Percentiles rank a stretch among this genome's conserved stretches.
phyloP scores from a whole-genome alignment of 1,140 invertebrate species.

The Scaptodrosophila lebanonensis region DNA sequence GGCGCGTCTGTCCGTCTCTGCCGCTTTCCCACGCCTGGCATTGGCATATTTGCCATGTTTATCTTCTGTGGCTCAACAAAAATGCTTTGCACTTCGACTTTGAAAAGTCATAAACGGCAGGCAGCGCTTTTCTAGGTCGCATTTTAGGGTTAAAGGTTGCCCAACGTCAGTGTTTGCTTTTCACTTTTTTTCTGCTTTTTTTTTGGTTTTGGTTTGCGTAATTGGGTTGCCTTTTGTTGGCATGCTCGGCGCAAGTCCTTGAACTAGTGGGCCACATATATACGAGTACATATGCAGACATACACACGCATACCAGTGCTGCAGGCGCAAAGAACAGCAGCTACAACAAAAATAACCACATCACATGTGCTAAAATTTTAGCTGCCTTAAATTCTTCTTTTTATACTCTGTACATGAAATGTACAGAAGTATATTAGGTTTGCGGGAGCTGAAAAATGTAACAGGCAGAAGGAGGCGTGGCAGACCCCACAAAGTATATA shows the following conservation, averaged over 20 bases:
- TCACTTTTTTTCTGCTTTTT: not conserved
- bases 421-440: slow-evolving; percentile 1
- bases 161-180: not conserved
- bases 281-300: slow-evolving; percentile 4
- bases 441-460: not conserved
- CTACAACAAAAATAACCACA: slow-evolving; percentile 23
- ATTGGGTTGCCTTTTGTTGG: slow-evolving; percentile 47
- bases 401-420: not conserved
- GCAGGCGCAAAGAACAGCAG: not conserved
- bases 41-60: slow-evolving; percentile 60
- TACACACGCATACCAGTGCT: not conserved
- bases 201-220: slow-evolving; percentile 48
- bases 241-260: slow-evolving; percentile 45
- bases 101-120: slow-evolving; percentile 34
- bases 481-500: too few species aligned
- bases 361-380: slow-evolving; percentile 35
- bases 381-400: slow-evolving; percentile 27
- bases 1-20: slow-evolving; percentile 4
- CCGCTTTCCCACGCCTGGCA: slow-evolving; percentile 29
- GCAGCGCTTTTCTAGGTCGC: slow-evolving; percentile 58
- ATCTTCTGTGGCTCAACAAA: slow-evolving; percentile 63
- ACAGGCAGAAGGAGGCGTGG: too few species aligned
- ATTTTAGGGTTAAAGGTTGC: slow-evolving; percentile 58
- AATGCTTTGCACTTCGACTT: slow-evolving; percentile 65
- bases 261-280: slow-evolving; percentile 56